Conservation (phyloP, 2,797 vertebrate species). For the Chelon auratus region DNA sequence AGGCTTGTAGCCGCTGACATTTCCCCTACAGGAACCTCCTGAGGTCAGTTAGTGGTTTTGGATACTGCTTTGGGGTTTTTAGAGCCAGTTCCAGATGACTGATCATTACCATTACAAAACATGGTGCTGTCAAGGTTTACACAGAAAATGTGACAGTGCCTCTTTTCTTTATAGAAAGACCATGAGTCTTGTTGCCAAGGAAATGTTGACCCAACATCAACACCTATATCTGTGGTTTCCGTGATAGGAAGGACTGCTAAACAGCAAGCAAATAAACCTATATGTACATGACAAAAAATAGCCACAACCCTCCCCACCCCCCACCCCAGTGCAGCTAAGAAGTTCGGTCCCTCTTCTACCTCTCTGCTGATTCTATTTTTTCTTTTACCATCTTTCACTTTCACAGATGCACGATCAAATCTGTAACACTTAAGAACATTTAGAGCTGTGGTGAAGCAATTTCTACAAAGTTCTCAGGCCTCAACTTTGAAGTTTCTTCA, state of each 20-base stretch:
- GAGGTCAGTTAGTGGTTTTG: background rate
- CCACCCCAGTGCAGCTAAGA: background rate
- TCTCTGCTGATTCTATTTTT: background rate
- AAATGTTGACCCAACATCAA: slow-evolving; percentile 42
- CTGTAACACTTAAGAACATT: background rate
- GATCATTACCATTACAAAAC: background rate
- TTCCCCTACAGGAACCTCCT: background rate
- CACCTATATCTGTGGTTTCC: slow-evolving; percentile 41
- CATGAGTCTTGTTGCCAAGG: background rate
- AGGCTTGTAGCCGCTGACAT: background rate
- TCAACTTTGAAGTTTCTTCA: slow-evolving; percentile 2
- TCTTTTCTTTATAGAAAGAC: slow-evolving; percentile 4
- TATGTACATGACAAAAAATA: slow-evolving; percentile 8
- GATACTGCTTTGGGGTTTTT: background rate
- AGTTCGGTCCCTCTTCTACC: background rate
- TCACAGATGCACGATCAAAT: slow-evolving; percentile 4
- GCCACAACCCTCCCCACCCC: background rate
- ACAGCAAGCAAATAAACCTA: background rate
- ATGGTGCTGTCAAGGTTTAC: slow-evolving; percentile 1
- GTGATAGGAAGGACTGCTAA: background rate
- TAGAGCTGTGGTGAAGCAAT: background rate
- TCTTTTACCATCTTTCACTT: background rate
- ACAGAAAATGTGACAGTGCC: background rate
- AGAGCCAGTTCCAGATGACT: too few species aligned
- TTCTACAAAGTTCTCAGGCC: background rate